phyloP scores from a whole-genome alignment of 2,113 vertebrate species.

The Poicephalus meyeri region DNA sequence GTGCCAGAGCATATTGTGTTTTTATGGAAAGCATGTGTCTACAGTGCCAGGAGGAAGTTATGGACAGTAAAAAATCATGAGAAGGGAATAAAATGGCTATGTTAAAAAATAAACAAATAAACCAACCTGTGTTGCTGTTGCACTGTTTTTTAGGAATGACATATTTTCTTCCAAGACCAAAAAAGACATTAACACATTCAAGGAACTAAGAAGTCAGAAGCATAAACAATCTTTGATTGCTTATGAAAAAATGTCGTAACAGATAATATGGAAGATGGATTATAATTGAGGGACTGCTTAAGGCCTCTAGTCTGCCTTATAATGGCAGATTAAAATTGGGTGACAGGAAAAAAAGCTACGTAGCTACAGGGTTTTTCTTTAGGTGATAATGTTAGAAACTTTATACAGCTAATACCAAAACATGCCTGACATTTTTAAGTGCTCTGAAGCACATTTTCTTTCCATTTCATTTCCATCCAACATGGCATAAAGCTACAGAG shows the following conservation, averaged over 20 bases:
- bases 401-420: background rate
- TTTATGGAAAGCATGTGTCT: background rate
- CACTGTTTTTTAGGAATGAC: background rate
- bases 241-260: background rate
- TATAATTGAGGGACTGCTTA: slow-evolving; percentile 1
- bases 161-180: background rate
- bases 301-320: background rate
- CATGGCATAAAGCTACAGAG: background rate
- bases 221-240: slow-evolving; percentile 28
- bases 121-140: background rate
- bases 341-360: background rate
- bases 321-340: background rate
- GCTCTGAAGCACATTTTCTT: background rate
- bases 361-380: background rate
- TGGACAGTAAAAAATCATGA: background rate
- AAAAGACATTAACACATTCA: background rate
- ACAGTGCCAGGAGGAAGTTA: background rate
- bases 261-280: background rate
- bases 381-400: background rate
- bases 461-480: background rate
- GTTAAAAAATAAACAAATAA: background rate
- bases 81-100: background rate
- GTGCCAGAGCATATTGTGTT: background rate
- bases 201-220: background rate
- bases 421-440: background rate